These are phyloP conservation scores for Ciconia maguari DNA, from an alignment of 2,113 vertebrate genomes.

Conservation along the genomic window DNA sequence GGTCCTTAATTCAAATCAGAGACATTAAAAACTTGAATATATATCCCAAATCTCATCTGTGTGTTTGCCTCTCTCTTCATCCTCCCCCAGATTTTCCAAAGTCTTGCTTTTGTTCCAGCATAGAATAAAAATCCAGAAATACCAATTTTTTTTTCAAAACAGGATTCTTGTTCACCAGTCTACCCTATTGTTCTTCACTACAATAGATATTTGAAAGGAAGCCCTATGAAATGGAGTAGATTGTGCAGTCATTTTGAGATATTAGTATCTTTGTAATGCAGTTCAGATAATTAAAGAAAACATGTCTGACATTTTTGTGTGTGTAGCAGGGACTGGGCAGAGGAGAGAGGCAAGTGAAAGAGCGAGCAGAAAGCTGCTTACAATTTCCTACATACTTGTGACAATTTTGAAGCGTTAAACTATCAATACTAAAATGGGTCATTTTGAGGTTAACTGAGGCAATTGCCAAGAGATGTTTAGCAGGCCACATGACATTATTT, in stretches of 20 bases:
- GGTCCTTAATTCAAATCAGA: not conserved
- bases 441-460: not conserved
- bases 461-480: not conserved
- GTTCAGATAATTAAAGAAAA: not conserved
- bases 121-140: not conserved
- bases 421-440: not conserved
- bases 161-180: not conserved
- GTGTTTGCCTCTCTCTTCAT: not conserved
- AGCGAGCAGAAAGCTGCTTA: not conserved
- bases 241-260: not conserved
- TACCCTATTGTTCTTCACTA: not conserved
- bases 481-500: not conserved
- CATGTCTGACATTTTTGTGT: not conserved
- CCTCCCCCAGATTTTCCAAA: not conserved
- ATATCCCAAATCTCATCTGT: not conserved
- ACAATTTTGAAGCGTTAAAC: not conserved
- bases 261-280: not conserved
- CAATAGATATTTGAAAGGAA: not conserved
- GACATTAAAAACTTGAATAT: not conserved
- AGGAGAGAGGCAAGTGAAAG: not conserved
- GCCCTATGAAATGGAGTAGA: not conserved
- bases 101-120: not conserved
- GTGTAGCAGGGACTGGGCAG: not conserved
- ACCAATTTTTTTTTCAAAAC: not conserved
- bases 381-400: not conserved